Conservation (phyloP, 2,888 invertebrate species). For the Agrotis exclamationis region DNA sequence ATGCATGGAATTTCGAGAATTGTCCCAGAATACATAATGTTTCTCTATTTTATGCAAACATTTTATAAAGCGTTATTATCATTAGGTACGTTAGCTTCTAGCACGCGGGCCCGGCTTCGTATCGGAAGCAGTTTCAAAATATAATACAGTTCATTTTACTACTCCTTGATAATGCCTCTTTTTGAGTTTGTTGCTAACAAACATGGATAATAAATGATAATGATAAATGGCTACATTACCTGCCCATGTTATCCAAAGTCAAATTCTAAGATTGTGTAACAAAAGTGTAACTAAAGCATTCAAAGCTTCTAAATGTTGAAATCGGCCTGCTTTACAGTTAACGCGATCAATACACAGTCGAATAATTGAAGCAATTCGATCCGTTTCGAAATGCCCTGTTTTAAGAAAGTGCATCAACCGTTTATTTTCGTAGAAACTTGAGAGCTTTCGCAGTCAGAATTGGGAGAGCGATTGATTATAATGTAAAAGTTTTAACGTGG, state of each 20-base stretch:
- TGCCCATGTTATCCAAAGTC: background rate
- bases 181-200: too few species aligned
- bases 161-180: too few species aligned
- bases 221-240: too few species aligned
- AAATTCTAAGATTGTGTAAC: slow-evolving; percentile 41
- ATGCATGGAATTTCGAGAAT: background rate
- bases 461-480: slow-evolving; percentile 31
- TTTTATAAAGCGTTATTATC: background rate
- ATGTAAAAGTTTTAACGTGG: slow-evolving; percentile 23
- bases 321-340: slow-evolving; percentile 42
- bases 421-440: slow-evolving; percentile 62
- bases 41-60: background rate
- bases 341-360: slow-evolving; percentile 59
- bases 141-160: too few species aligned
- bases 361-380: slow-evolving; percentile 75
- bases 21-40: background rate
- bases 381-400: slow-evolving; percentile 66
- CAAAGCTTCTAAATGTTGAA: slow-evolving; percentile 62
- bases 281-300: slow-evolving; percentile 68
- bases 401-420: slow-evolving; percentile 61
- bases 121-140: too few species aligned
- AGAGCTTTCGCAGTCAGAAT: slow-evolving; percentile 47
- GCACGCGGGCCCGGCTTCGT: too few species aligned
- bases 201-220: too few species aligned
- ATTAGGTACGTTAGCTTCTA: too few species aligned